phyloP scores from a whole-genome alignment of 2,113 vertebrate species.

The Asarcornis scutulata region DNA sequence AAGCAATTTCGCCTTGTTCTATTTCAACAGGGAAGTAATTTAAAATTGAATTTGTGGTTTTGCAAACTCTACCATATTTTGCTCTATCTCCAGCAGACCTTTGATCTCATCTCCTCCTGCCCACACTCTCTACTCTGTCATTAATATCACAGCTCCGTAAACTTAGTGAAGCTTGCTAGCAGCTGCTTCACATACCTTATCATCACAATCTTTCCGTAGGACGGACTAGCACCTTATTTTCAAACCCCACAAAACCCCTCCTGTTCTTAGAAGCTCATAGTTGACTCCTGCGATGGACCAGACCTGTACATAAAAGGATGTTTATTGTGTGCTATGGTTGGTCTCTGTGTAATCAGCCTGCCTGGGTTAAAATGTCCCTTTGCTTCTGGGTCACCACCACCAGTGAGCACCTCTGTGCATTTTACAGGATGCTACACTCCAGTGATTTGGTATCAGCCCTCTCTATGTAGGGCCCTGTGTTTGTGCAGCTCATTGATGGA shows the following conservation, averaged over 20 bases:
- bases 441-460: neutral
- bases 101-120: neutral
- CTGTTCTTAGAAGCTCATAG: neutral
- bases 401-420: neutral
- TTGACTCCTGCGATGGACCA: neutral
- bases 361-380: rapidly evolving
- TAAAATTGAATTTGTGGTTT: neutral
- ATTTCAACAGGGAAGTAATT: neutral
- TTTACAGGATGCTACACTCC: neutral
- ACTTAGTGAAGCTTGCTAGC: neutral
- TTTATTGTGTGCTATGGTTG: neutral
- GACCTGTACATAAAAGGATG: neutral
- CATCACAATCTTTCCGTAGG: neutral
- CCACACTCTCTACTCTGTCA: neutral
- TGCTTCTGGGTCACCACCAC: neutral
- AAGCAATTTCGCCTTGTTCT: neutral
- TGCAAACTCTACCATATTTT: neutral
- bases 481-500: neutral
- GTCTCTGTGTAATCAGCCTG: neutral
- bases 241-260: neutral
- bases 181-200: neutral
- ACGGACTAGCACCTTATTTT: neutral
- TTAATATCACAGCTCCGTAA: neutral
- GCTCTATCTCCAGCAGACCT: neutral
- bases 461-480: neutral